These are phyloP conservation scores for Eremophila alpestris DNA, from an alignment of 2,797 vertebrate species.

Conservation along the genomic window DNA sequence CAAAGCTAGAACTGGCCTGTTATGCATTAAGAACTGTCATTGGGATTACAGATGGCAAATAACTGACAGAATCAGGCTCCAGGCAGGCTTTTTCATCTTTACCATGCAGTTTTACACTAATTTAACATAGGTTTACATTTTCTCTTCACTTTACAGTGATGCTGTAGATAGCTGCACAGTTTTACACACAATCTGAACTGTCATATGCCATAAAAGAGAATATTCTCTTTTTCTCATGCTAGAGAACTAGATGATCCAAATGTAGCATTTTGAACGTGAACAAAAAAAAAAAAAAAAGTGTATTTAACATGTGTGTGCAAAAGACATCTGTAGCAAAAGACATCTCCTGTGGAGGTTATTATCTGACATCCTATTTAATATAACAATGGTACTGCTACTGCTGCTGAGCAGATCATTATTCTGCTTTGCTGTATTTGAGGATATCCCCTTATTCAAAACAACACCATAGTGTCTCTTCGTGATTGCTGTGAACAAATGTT, in stretches of 20 bases:
- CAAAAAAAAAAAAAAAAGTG: background rate
- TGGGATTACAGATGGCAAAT: conserved; percentile 40
- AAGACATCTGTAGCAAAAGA: background rate
- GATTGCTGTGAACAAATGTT: background rate
- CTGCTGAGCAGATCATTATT: conserved; percentile 1
- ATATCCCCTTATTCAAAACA: background rate
- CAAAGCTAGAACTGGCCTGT: conserved; percentile 2
- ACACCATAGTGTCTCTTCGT: background rate
- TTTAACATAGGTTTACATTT: conserved; percentile 38
- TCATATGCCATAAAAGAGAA: background rate
- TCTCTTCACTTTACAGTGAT: background rate
- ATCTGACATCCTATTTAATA: background rate
- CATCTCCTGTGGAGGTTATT: background rate
- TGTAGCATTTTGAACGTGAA: background rate
- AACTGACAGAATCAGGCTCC: conserved; percentile 46
- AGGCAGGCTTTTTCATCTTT: conserved; percentile 29
- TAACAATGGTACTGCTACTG: background rate
- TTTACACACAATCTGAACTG: background rate
- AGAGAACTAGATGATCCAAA: conserved; percentile 15
- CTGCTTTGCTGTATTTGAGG: background rate
- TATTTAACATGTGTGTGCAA: background rate
- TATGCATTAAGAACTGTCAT: background rate
- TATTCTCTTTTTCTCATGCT: background rate
- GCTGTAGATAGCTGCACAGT: background rate
- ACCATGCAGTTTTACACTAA: background rate